Evolutionary conservation across 92 coral and sea anemone genomes (phyloP), one percentile per base, ranked within the genome.

Genomic region (Galaxea fascicularis): DNA sequence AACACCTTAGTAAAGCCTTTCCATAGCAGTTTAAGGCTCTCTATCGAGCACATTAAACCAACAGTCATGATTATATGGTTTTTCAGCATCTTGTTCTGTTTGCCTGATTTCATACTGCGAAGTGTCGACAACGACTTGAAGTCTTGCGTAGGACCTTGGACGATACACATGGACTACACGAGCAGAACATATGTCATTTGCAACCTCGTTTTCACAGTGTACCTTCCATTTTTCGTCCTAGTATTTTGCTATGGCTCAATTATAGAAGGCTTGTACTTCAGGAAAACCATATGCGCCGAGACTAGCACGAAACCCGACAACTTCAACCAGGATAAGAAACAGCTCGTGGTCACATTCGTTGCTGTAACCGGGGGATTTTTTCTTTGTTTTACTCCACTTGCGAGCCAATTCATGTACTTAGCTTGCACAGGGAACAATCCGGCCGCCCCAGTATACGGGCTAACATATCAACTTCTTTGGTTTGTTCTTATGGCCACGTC

Each of bases 241-340:
- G 10, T 70, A 15, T 86, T 52, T 75, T 86, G 85, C 71, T 86
- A 86, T 57, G 35, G 80, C 8, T 28, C 80, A 39, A 15, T 86
- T 28, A 45, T 68, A 18, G 49, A 25, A 20, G 89, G 82, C 24
- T 45, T 86, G 17, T 86, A 41, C 54, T 86, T 70, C 24, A 69
- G 62, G 17, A 78, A 78, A 39, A 44, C 47, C 10, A 77, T 78
- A 4, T 18, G 78, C 27, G 71, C 89, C 0, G 63, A 54, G 45
- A 54, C 30, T 29, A 60, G 18, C 41, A n/a, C n/a, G n/a, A n/a
- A n/a, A n/a, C n/a, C n/a, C 25, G 52, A 63, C 8, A 52, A 31
- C 21, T 31, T 35, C 8, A 49, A 49, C n/a, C 39, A 24, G 13
- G 35, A 74, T 49, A 84, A 62, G 64, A 54, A 63, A 21, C 78